Evolutionary conservation across 2,888 invertebrate genomes (phyloP).

Genomic region (Hoplodrina ambigua): DNA sequence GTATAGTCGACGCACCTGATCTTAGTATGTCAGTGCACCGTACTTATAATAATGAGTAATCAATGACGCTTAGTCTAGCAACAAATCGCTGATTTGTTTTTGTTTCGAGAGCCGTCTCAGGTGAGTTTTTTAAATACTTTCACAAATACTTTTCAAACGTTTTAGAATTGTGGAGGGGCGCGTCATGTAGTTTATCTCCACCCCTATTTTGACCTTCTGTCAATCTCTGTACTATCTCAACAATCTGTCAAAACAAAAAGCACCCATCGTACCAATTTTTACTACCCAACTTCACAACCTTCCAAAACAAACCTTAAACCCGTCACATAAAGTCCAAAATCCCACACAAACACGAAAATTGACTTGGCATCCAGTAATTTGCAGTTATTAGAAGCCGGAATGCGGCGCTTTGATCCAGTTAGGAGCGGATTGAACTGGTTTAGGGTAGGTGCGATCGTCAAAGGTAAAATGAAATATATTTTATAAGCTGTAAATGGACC

Average conservation of each 20-base stretch:
- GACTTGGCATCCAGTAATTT: constrained; percentile 70
- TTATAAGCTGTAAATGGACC: constrained; percentile 31
- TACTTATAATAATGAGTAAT: no score
- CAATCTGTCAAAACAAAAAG: constrained; percentile 42
- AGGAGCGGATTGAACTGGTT: constrained; percentile 65
- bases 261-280: constrained; percentile 46
- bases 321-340: not conserved
- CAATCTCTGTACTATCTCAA: constrained; percentile 1
- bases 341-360: constrained; percentile 21
- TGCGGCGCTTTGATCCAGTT: constrained; percentile 78
- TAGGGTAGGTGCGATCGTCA: constrained; percentile 46
- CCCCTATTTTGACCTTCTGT: constrained; percentile 24
- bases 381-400: constrained; percentile 77
- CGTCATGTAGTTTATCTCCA: no score
- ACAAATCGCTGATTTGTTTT: no score
- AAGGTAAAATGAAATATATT: constrained; percentile 52
- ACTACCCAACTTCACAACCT: not conserved
- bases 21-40: no score
- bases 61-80: no score
- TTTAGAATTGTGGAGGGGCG: no score
- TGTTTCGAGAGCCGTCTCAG: no score
- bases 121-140: no score
- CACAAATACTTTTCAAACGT: no score
- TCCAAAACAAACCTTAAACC: constrained; percentile 15
- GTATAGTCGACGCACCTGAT: no score